These are phyloP conservation scores for Chrysopilus asiliformis DNA, from an alignment of 2,888 invertebrate species.

Conservation along the genomic window DNA sequence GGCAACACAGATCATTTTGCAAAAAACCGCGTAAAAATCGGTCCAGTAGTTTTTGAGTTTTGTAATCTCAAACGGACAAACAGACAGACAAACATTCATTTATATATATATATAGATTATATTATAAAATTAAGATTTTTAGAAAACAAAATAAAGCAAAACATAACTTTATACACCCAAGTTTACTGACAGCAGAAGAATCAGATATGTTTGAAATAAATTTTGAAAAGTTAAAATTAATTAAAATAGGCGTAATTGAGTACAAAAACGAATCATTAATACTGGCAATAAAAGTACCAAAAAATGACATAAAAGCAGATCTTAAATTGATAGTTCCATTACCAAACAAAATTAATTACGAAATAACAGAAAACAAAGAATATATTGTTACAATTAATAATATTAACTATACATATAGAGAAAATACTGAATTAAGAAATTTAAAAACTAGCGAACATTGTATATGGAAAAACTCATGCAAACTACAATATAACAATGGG, in stretches of 20 bases:
- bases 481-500: no score
- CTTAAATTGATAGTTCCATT: conserved; percentile 3
- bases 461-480: no score
- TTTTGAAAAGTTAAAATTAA: conserved; percentile 10
- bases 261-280: conserved; percentile 1
- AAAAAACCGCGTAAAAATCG: no score
- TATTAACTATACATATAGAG: neutral
- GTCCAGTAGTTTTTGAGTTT: no score
- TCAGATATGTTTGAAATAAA: conserved; percentile 9
- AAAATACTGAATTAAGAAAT: neutral
- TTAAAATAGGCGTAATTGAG: conserved; percentile 8
- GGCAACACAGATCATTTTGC: no score
- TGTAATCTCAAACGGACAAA: no score
- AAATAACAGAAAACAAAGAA: conserved; percentile 2
- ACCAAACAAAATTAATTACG: neutral
- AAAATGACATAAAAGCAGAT: conserved; percentile 2
- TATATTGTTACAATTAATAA: conserved; percentile 2
- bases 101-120: no score
- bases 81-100: no score
- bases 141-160: no score
- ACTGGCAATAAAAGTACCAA: conserved; percentile 6
- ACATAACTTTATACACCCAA: conserved; percentile 12
- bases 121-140: no score
- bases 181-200: conserved; percentile 11
- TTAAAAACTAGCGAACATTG: conserved; percentile 4